Conservation (phyloP, 1,140 invertebrate species). For the Mamestra configurata region DNA sequence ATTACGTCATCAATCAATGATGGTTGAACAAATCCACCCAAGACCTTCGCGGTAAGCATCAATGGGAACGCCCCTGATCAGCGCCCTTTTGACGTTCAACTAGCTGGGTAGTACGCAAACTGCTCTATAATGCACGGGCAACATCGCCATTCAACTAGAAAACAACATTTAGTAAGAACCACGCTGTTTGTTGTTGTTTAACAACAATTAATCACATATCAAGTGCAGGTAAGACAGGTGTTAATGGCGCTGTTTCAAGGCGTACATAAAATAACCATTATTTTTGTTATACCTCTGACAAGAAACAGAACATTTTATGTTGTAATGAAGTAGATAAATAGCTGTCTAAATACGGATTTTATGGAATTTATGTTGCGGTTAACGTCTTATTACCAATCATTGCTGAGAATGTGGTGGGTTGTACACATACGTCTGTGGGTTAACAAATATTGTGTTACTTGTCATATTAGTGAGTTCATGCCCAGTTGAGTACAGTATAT, state of each 20-base stretch:
- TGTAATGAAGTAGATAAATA: constrained; percentile 25
- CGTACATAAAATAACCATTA: constrained; percentile 37
- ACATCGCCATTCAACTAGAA: background rate
- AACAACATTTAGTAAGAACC: constrained; percentile 12
- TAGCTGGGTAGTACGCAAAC: background rate
- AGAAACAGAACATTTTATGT: constrained; percentile 26
- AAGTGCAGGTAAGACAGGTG: constrained; percentile 10
- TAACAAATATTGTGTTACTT: too few species aligned
- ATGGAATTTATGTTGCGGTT: background rate
- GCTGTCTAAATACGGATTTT: constrained; percentile 1
- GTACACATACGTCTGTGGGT: too few species aligned
- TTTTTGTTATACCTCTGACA: constrained; percentile 44
- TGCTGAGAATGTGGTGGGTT: background rate
- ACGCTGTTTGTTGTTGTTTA: background rate
- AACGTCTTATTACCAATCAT: background rate
- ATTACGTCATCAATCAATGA: constrained; percentile 23
- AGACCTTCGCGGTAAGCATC: constrained; percentile 23
- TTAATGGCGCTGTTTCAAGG: constrained; percentile 24
- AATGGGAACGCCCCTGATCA: constrained; percentile 21
- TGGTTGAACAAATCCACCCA: constrained; percentile 12
- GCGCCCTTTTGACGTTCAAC: background rate
- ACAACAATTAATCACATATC: constrained; percentile 11
- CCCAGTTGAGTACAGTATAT: too few species aligned
- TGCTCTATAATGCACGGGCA: background rate
- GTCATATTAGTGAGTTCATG: too few species aligned